These are phyloP conservation scores for Dryas iulia DNA, from an alignment of 1,140 invertebrate genomes.

Conservation along the genomic window DNA sequence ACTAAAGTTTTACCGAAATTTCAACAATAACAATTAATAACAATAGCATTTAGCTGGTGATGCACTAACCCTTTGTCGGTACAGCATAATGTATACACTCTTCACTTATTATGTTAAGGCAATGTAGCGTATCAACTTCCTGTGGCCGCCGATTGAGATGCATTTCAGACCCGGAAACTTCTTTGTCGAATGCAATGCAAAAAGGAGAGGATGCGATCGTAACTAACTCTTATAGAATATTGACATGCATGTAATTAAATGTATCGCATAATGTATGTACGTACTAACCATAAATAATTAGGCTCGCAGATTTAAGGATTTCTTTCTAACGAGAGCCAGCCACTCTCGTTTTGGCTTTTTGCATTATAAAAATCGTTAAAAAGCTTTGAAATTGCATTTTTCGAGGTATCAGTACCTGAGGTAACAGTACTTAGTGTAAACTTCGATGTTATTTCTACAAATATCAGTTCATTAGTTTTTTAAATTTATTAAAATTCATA, in stretches of 20 bases:
- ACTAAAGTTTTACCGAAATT: too few species aligned
- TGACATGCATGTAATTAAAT: constrained; percentile 25
- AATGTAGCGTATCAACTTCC: constrained; percentile 69
- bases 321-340: too few species aligned
- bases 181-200: constrained; percentile 49
- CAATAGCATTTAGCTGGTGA: not conserved
- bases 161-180: constrained; percentile 67
- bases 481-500: too few species aligned
- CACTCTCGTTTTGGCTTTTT: too few species aligned
- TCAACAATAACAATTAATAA: not conserved
- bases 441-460: too few species aligned
- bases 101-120: constrained; percentile 44
- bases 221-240: constrained; percentile 26
- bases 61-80: constrained; percentile 48
- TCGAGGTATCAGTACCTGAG: too few species aligned
- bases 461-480: too few species aligned
- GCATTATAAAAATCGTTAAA: too few species aligned
- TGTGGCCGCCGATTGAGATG: constrained; percentile 54
- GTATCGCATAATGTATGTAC: constrained; percentile 7
- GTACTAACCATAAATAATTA: constrained; percentile 1
- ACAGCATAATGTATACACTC: constrained; percentile 42
- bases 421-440: too few species aligned
- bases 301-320: too few species aligned
- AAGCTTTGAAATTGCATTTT: too few species aligned
- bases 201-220: constrained; percentile 57